These are phyloP conservation scores for Thamnophis sirtalis DNA, from an alignment of 2,113 vertebrate species.

Conservation along the genomic window DNA sequence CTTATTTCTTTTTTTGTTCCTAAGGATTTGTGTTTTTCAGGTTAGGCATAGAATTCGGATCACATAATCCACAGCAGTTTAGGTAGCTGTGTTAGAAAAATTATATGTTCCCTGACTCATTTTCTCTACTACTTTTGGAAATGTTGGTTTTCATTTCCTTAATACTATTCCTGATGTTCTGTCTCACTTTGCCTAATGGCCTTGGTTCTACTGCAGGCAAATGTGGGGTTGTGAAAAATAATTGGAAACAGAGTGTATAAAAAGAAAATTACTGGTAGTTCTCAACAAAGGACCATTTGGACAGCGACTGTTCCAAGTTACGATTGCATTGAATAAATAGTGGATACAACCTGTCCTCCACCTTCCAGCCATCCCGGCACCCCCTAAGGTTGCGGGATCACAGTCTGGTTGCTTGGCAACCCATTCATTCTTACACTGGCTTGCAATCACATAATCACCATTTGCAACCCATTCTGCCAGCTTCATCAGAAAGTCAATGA, in stretches of 20 bases:
- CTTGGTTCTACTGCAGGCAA: no score
- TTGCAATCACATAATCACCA: neutral
- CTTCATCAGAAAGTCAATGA: neutral
- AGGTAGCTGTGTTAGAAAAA: neutral
- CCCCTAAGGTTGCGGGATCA: neutral
- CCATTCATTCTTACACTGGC: neutral
- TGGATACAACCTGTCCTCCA: neutral
- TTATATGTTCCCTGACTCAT: neutral
- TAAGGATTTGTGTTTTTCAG: neutral
- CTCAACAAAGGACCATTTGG: neutral
- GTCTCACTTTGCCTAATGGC: neutral
- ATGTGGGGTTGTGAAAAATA: neutral
- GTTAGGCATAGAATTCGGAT: neutral
- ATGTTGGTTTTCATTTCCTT: neutral
- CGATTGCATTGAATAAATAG: neutral
- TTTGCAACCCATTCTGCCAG: neutral
- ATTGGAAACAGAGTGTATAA: neutral
- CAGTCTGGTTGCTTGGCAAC: neutral
- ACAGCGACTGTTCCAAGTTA: neutral
- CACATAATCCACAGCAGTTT: neutral
- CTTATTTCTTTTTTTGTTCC: neutral
- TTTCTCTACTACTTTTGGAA: neutral
- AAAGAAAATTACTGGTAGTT: neutral
- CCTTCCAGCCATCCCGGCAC: neutral
- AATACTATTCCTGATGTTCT: neutral